Evolutionary conservation across 1,140 invertebrate species (phyloP).

Genomic region (Trissolcus basalis): DNA sequence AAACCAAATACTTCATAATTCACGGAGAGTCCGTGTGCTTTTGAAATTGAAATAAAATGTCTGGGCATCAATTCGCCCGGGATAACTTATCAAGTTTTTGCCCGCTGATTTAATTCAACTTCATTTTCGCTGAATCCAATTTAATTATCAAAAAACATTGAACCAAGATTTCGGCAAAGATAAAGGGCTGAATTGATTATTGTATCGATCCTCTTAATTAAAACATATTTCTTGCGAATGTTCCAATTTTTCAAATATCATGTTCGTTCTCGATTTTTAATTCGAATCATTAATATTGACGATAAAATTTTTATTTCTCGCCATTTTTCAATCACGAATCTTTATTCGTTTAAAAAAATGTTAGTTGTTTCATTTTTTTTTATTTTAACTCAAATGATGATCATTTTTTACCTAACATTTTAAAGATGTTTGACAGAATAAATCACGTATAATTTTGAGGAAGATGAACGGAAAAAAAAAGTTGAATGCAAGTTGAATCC

Average conservation of each 20-base stretch:
- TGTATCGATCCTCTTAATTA: conserved; percentile 18
- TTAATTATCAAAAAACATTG: conserved; percentile 40
- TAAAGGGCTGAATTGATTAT: conserved; percentile 33
- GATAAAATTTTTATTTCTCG: no score
- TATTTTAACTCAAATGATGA: conserved; percentile 1
- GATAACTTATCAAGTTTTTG: conserved; percentile 37
- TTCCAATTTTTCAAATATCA: not conserved
- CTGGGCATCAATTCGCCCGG: conserved; percentile 38
- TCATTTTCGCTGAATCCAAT: conserved; percentile 37
- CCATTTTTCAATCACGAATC: no score
- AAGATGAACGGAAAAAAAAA: conserved; percentile 56
- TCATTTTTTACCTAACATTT: conserved; percentile 40
- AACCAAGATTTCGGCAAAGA: conserved; percentile 20
- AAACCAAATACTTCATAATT: conserved; percentile 60
- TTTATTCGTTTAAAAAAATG: no score
- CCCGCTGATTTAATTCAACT: conserved; percentile 40
- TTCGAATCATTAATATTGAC: no score
- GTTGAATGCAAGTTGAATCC: conserved; percentile 52
- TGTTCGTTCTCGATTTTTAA: not conserved
- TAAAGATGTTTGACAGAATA: conserved; percentile 41
- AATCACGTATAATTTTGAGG: conserved; percentile 48
- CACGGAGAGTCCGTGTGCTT: conserved; percentile 41
- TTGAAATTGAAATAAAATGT: conserved; percentile 54
- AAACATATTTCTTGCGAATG: not conserved
- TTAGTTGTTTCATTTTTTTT: no score